A percentile compares a stretch with the other conserved stretches of the same genome.
phyloP scores from a whole-genome alignment of 2,797 vertebrate genomes.

The Muscicapa comitata region DNA sequence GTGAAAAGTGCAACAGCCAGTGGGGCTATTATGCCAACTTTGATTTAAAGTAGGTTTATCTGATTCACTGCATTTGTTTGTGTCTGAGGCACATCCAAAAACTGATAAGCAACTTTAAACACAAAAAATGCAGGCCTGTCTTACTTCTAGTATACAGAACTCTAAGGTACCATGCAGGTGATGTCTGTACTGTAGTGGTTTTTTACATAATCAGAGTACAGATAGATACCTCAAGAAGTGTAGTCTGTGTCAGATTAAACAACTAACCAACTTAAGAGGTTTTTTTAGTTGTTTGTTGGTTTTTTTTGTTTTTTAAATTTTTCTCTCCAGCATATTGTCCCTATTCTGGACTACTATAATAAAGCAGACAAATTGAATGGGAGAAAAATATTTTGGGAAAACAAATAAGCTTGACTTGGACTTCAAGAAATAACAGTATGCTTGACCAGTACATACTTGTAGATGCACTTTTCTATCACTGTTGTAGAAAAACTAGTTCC shows the following conservation, averaged over 20 bases:
- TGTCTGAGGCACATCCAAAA: neutral
- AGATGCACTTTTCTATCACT: neutral
- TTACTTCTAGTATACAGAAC: neutral
- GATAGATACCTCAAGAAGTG: neutral
- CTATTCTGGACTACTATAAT: neutral
- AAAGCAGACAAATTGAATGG: neutral
- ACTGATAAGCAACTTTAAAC: accelerated
- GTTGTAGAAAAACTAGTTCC: neutral
- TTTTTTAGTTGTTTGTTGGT: neutral
- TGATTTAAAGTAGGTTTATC: neutral
- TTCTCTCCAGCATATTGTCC: neutral
- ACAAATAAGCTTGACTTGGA: neutral
- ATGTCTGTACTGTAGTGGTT: neutral
- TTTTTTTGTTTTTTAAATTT: neutral
- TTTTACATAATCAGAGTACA: neutral
- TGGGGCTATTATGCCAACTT: neutral
- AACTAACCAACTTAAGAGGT: neutral
- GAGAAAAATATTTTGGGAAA: neutral
- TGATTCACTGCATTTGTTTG: neutral
- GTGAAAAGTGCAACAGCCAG: neutral
- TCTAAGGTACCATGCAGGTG: neutral
- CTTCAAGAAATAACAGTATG: neutral
- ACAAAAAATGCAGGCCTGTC: neutral
- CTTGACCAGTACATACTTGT: neutral
- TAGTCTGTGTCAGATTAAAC: neutral